These are phyloP conservation scores for Chromoteleia sp. DNA, from an alignment of 2,888 invertebrate species.

Conservation along the genomic window DNA sequence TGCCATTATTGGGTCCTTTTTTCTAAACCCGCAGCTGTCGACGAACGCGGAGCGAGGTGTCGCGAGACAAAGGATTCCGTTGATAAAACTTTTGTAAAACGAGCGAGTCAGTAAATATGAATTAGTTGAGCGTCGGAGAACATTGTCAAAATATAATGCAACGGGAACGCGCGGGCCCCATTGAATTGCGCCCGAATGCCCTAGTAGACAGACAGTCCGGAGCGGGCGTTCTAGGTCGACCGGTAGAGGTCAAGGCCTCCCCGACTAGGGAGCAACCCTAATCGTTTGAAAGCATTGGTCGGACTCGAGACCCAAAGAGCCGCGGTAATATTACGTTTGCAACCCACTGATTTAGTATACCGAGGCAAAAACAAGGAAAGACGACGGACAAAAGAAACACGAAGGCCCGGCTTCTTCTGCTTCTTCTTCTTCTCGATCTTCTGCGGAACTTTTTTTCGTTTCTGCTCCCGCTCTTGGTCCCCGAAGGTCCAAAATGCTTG, in stretches of 20 bases:
- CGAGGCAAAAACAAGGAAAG: conserved; percentile 56
- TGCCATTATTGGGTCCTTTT: conserved; percentile 10
- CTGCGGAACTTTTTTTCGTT: conserved; percentile 10
- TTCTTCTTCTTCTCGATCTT: conserved; percentile 10
- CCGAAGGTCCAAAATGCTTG: conserved; percentile 16
- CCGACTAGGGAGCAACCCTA: conserved; percentile 72
- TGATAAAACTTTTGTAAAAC: conserved; percentile 55
- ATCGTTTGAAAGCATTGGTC: conserved; percentile 66
- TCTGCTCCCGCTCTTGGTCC: conserved; percentile 4
- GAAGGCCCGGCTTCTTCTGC: conserved; percentile 24
- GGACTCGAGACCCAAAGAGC: conserved; percentile 65
- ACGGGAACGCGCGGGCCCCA: conserved; percentile 59
- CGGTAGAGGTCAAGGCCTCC: conserved; percentile 83
- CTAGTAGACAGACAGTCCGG: conserved; percentile 67
- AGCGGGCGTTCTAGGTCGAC: conserved; percentile 81
- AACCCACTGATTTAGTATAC: conserved; percentile 67
- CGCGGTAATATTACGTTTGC: conserved; percentile 70
- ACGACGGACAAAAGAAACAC: conserved; percentile 42
- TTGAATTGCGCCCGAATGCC: conserved; percentile 66
- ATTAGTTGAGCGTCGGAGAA: conserved; percentile 55
- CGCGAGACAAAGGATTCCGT: conserved; percentile 55
- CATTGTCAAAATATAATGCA: conserved; percentile 67
- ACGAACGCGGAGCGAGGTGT: conserved; percentile 35
- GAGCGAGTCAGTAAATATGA: conserved; percentile 60
- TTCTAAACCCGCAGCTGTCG: conserved; percentile 22